Evolutionary conservation across 2,113 vertebrate genomes (phyloP), one percentile per base, ranked within the genome.

Genomic region (Gymnorhina tibicen): DNA sequence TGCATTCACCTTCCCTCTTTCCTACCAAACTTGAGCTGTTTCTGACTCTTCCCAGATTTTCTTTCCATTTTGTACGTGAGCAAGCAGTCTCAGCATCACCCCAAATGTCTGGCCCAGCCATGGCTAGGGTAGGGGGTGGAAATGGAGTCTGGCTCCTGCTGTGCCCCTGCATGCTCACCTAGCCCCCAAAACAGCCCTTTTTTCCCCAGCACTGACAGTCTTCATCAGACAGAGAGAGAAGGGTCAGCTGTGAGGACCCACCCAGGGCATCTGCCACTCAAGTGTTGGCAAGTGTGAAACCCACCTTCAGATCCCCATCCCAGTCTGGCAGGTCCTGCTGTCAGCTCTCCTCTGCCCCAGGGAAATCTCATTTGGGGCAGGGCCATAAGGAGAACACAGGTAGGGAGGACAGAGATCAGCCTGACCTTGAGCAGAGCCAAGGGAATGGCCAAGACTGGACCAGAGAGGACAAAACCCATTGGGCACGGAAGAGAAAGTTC

Each of bases 11-110:
- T 63, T 41, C n/a, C 21, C 39, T 58, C 26, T 73, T 85, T 73
- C 30, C 88, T 67, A 23, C 30, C n/a, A 66, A 76, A 66, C 9
- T 44, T 46, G 8, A 49, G 33, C 7, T 13, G 2, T 35, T 83
- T 49, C 30, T 75, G 22, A 6, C 35, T 41, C 37, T 76, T 73
- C 21, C 22, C 44, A 53, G 28, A 7, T 75, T 80, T 87, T 59
- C 18, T 56, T 42, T 13, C 18, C 0, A 0, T 47, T 82, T 67
- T 41, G 19, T 52, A 41, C 6, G 2, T 22, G 7, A 90, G 7
- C 0, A 0, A 76, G 49, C 9, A 39, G 37, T 7, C 67, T 74
- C 35, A 35, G n/a, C 22, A 19, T 37, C 39, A 46, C 12, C 32
- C 23, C 42, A 49, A n/a, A 33, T 3, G 2, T 4, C 84, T 67